These are phyloP conservation scores for Stegodyphus mimosarum DNA, from an alignment of 1,140 invertebrate species.

Conservation along the genomic window DNA sequence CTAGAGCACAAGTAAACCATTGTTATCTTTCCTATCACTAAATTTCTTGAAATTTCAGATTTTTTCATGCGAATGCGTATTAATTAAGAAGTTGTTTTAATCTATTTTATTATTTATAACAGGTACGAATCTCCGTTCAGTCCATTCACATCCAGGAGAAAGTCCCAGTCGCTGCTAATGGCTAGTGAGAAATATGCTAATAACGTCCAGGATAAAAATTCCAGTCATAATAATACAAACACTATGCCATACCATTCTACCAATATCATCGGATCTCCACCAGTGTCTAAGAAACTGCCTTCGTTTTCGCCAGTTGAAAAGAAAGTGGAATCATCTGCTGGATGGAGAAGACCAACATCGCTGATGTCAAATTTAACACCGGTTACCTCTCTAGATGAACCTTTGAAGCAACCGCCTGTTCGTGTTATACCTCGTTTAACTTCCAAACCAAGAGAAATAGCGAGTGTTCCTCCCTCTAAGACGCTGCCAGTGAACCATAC, in stretches of 20 bases:
- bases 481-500: neutral
- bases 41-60: no score
- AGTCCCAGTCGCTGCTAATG: slow-evolving; percentile 21
- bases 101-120: neutral
- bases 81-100: no score
- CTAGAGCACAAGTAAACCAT: no score
- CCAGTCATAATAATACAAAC: neutral
- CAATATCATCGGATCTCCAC: slow-evolving; percentile 15
- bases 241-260: slow-evolving; percentile 36
- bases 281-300: neutral
- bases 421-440: slow-evolving; percentile 14
- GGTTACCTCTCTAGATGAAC: neutral
- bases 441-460: slow-evolving; percentile 2
- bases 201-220: neutral
- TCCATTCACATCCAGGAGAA: slow-evolving; percentile 10
- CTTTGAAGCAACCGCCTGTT: neutral
- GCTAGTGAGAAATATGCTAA: slow-evolving; percentile 40
- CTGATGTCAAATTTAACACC: neutral
- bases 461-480: neutral
- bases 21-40: no score
- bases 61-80: no score
- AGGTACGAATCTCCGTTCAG: slow-evolving; percentile 50
- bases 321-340: neutral
- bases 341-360: slow-evolving; percentile 21
- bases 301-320: slow-evolving; percentile 7